Percentiles rank a stretch among this genome's conserved stretches.
Conservation (phyloP, 2,113 vertebrate genomes). For the Petroica traversi region DNA sequence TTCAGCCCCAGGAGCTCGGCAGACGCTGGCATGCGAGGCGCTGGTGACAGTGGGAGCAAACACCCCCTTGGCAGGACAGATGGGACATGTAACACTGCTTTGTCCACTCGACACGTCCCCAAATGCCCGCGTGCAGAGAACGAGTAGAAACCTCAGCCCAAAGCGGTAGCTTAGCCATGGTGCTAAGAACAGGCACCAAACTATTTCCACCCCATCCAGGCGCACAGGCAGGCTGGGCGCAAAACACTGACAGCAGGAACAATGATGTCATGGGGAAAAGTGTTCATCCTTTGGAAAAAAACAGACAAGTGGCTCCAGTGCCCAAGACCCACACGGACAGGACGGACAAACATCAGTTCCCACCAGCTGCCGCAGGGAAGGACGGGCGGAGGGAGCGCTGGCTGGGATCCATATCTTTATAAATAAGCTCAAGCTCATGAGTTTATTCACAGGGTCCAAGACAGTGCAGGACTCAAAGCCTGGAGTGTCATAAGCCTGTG, state of each 20-base stretch:
- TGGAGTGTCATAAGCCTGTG: neutral
- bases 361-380: accelerated
- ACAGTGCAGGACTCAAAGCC: neutral
- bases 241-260: neutral
- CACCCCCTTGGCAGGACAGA: neutral
- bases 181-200: neutral
- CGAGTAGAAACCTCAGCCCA: neutral
- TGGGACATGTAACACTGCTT: neutral
- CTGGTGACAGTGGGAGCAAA: slow-evolving; percentile 31
- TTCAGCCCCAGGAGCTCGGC: neutral
- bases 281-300: neutral
- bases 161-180: neutral
- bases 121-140: neutral
- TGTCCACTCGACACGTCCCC: neutral
- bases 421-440: slow-evolving; percentile 3
- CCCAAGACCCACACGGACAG: neutral
- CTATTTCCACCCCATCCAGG: neutral
- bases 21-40: neutral
- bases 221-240: neutral
- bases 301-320: neutral
- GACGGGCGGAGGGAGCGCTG: neutral
- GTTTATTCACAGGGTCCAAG: slow-evolving; percentile 33
- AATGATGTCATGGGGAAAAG: neutral
- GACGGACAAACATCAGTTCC: neutral
- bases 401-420: neutral